Evolutionary conservation across 2,888 invertebrate genomes (phyloP).

Genomic region (Amiota minor): DNA sequence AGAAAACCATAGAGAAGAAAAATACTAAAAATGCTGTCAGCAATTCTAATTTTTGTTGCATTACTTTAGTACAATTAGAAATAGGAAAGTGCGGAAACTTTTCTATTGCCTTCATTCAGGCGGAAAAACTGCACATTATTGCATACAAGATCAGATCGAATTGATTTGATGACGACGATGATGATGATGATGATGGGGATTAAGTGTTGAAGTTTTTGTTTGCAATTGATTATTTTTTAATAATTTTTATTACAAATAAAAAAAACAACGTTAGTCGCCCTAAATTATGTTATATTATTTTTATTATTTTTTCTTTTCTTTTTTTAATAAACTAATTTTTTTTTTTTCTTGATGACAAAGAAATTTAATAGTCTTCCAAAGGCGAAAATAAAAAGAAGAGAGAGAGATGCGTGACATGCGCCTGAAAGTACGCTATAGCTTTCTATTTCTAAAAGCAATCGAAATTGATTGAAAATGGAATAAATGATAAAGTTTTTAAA

Average conservation of each 20-base stretch:
- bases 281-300: too few relatives aligned
- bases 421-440: background rate
- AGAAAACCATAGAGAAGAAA: background rate
- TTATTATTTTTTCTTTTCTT: too few relatives aligned
- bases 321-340: too few relatives aligned
- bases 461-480: conserved; percentile 28
- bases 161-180: background rate
- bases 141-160: background rate
- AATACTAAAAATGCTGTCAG: conserved; percentile 39
- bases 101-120: background rate
- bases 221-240: background rate
- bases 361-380: background rate
- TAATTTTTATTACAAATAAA: background rate
- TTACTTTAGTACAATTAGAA: too few relatives aligned
- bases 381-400: background rate
- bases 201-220: background rate
- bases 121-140: background rate
- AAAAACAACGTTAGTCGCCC: too few relatives aligned
- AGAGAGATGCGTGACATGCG: background rate
- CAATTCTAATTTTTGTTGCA: conserved; percentile 41
- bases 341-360: conserved; percentile 49
- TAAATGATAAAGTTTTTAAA: conserved; percentile 28
- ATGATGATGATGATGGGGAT: too few relatives aligned
- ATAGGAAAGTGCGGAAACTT: too few relatives aligned
- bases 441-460: background rate